These are phyloP conservation scores for Aleiodes testaceus DNA, from an alignment of 2,888 invertebrate species.

Conservation along the genomic window DNA sequence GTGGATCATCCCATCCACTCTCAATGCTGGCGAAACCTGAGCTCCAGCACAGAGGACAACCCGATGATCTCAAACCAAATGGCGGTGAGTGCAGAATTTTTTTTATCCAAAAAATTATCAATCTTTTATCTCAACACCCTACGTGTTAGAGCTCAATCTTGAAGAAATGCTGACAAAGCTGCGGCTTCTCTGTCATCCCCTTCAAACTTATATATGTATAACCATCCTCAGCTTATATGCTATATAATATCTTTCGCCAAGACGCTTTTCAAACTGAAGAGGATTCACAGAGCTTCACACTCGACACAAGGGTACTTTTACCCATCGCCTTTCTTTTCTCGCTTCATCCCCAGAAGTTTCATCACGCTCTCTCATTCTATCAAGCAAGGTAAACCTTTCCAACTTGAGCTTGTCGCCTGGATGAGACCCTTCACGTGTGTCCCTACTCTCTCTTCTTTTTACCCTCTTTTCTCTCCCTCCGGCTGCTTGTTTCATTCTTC, in stretches of 20 bases:
- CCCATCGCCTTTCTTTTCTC: constrained; percentile 12
- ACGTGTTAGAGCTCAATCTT: constrained; percentile 42
- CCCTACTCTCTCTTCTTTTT: too few relatives aligned
- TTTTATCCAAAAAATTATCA: too few relatives aligned
- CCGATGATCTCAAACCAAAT: constrained; percentile 83
- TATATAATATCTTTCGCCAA: constrained; percentile 21
- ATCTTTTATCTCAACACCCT: constrained; percentile 27
- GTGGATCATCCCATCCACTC: constrained; percentile 82
- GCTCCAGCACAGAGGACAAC: constrained; percentile 78
- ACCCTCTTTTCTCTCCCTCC: too few relatives aligned
- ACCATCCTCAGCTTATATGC: constrained; percentile 22
- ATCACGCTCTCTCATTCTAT: neutral
- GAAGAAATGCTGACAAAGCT: constrained; percentile 44
- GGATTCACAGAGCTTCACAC: constrained; percentile 26
- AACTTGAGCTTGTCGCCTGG: neutral
- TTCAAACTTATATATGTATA: constrained; percentile 10
- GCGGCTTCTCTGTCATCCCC: constrained; percentile 35
- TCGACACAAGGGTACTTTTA: constrained; percentile 65
- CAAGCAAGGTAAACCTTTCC: neutral
- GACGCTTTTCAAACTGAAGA: constrained; percentile 5
- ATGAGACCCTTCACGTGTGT: too few relatives aligned
- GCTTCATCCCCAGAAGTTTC: neutral
- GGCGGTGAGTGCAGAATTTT: constrained; percentile 87
- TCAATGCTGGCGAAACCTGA: constrained; percentile 87
- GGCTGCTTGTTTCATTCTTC: too few relatives aligned